Percentiles rank a stretch among this genome's conserved stretches.
Evolutionary conservation across 2,113 vertebrate genomes (phyloP).

Genomic region (Ceyx cyanopectus): DNA sequence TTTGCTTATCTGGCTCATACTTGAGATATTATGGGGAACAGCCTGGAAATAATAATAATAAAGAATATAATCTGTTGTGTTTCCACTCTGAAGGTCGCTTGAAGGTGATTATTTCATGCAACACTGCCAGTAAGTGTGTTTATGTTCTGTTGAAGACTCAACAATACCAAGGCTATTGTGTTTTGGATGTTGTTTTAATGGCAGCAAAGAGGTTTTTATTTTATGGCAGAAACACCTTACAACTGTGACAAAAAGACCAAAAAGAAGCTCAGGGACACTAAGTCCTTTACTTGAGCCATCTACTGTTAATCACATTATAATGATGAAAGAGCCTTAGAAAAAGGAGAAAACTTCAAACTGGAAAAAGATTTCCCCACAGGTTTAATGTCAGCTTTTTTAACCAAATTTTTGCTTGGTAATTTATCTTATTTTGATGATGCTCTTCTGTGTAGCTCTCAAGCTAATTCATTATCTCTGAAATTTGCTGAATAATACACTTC

Average conservation of each 20-base stretch:
- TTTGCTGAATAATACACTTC: neutral
- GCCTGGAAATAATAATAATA: slow-evolving; percentile 66
- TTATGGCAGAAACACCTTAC: neutral
- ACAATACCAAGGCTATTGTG: slow-evolving; percentile 67
- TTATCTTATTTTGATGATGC: neutral
- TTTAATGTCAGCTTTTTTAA: neutral
- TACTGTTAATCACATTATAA: neutral
- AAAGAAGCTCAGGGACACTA: neutral
- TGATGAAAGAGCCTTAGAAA: neutral
- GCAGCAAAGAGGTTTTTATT: slow-evolving; percentile 10
- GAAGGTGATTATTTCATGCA: slow-evolving; percentile 44
- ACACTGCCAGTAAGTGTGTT: slow-evolving; percentile 57
- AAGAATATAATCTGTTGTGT: slow-evolving; percentile 60
- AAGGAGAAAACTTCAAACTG: neutral
- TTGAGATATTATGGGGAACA: slow-evolving; percentile 52
- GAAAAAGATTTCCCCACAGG: neutral
- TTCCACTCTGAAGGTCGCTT: slow-evolving; percentile 70
- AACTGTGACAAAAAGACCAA: neutral
- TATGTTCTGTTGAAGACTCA: slow-evolving; percentile 64
- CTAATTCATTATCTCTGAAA: neutral
- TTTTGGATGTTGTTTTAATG: slow-evolving; percentile 63
- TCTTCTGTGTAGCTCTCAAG: neutral
- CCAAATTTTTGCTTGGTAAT: neutral
- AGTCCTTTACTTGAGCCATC: neutral
- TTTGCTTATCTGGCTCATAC: slow-evolving; percentile 67